phyloP scores from a whole-genome alignment of 1,140 invertebrate species.

The Dreissena rostriformis region DNA sequence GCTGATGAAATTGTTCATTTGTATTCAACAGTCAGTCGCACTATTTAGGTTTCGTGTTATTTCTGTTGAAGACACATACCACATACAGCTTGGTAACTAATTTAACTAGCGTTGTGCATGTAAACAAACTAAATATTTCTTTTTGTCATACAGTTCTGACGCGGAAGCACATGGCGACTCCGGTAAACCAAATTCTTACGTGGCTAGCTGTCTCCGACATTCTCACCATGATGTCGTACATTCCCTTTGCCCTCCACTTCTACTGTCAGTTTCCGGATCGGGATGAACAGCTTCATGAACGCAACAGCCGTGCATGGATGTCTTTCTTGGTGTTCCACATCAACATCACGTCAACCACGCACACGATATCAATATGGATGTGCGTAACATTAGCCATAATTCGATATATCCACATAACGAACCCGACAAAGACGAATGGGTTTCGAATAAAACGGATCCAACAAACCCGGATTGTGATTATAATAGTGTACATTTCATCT shows the following conservation, averaged over 20 bases:
- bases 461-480: conserved; percentile 88
- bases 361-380: conserved; percentile 96
- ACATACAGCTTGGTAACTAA: too few species aligned
- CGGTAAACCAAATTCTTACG: conserved; percentile 93
- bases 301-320: conserved; percentile 70
- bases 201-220: conserved; percentile 92
- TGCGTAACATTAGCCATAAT: conserved; percentile 95
- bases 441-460: conserved; percentile 85
- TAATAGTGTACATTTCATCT: conserved; percentile 87
- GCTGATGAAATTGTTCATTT: too few species aligned
- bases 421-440: conserved; percentile 88
- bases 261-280: conserved; percentile 81
- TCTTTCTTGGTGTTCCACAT: conserved; percentile 74
- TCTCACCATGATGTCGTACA: conserved; percentile 93
- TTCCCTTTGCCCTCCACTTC: conserved; percentile 89
- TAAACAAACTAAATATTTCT: neutral
- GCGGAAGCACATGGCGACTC: conserved; percentile 90
- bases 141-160: conserved; percentile 85
- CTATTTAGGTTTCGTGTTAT: too few species aligned
- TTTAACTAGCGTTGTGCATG: too few species aligned
- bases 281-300: conserved; percentile 31
- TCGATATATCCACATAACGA: conserved; percentile 92
- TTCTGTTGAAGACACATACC: too few species aligned
- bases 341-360: conserved; percentile 90
- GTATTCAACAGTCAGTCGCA: too few species aligned